A percentile compares a stretch with the other conserved stretches of the same genome.
Evolutionary conservation across 2,797 vertebrate genomes (phyloP).

Genomic region (Gymnoscopelus braueri): DNA sequence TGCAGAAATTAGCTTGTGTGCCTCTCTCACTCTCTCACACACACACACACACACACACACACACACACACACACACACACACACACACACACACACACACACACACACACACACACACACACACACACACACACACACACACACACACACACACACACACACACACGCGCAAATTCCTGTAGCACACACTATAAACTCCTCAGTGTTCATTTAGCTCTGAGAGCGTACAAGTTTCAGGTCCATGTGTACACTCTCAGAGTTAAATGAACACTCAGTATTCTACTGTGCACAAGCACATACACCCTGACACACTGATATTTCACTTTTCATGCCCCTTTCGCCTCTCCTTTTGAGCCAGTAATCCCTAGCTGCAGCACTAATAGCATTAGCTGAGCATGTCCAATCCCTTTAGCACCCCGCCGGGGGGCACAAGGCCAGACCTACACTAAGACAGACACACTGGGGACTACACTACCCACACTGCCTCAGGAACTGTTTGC

Average conservation of each 20-base stretch:
- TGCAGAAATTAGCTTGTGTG: slow-evolving; percentile 26
- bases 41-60: slow-evolving; percentile 4
- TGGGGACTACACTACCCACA: slow-evolving; percentile 67
- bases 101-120: slow-evolving; percentile 1
- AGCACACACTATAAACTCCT: slow-evolving; percentile 4
- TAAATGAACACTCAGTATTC: not conserved
- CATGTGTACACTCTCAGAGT: not conserved
- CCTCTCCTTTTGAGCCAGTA: slow-evolving; percentile 71
- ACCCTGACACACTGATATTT: slow-evolving; percentile 49
- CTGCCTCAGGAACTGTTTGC: slow-evolving; percentile 39
- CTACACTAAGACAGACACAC: slow-evolving; percentile 52
- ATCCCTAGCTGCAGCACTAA: slow-evolving; percentile 73
- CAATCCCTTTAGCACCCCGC: slow-evolving; percentile 70
- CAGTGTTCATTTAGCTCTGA: too few relatives aligned
- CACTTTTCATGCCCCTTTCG: slow-evolving; percentile 64
- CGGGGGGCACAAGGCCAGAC: slow-evolving; percentile 58
- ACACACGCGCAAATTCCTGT: slow-evolving; percentile 60
- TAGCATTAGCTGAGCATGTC: slow-evolving; percentile 78
- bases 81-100: slow-evolving; percentile 6
- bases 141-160: slow-evolving; percentile 10
- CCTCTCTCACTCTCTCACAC: slow-evolving; percentile 2
- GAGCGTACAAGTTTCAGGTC: too few relatives aligned
- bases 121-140: not conserved
- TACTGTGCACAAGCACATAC: slow-evolving; percentile 7
- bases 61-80: not conserved